Evolutionary conservation across 2,113 vertebrate species (phyloP), one percentile per base, ranked within the genome.

Genomic region (Reinhardtius hippoglossoides): DNA sequence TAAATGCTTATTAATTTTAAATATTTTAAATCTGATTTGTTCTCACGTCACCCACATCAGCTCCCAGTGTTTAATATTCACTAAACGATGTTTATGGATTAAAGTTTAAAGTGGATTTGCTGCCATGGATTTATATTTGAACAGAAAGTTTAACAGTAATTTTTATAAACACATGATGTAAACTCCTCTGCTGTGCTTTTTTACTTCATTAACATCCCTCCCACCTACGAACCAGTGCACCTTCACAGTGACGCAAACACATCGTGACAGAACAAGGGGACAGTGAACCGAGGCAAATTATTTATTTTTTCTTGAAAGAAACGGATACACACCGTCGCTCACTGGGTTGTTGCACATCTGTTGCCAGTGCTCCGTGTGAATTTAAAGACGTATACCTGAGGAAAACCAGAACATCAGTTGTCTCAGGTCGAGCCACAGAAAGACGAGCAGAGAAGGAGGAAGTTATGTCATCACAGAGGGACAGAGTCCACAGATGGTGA

Each of bases 181-280:
- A 50, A 50, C 18, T 67, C 26, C 23, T 52, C 57, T 61, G 35
- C 35, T 40, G n/a, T 18, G 16, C 1, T 16, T 57, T 67, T 65
- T 31, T 31, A 6, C 77, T 67, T 71, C 63, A 72, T 83, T 71
- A 76, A 40, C 27, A 9, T 37, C 40, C 21, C 48, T n/a, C 52
- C 61, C 69, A 68, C 68, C 54, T 60, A 75, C 68, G 7, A 8
- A n/a, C 50, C 18, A 52, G 44, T 4, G 48, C 48, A 6, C 16
- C 4, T 52, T n/a, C 18, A n/a, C 18, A 52, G 18, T 18, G 18
- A 18, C 3, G 46, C 46, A 50, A 10, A 9, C 14, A 50, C 10
- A 52, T 7, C 1, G 20, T n/a, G 48, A 52, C 3, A 20, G 18
- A 13, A 21, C 6, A n/a, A 50, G 15, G 20, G 50, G 8, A 52